phyloP scores from a whole-genome alignment of 2,888 invertebrate genomes.

The Polydesmus complanatus region DNA sequence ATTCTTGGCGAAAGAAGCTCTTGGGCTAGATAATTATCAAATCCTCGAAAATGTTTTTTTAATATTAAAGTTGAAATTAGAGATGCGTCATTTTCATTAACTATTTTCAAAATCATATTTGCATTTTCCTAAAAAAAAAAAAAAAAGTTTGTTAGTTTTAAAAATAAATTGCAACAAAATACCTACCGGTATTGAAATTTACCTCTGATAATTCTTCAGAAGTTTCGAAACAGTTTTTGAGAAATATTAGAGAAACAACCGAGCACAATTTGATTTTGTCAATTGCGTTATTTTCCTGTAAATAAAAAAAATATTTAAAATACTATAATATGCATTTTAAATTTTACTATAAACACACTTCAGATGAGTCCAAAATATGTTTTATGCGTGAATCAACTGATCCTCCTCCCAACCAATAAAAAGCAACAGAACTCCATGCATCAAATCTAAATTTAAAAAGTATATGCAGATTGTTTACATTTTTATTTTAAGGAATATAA shows the following conservation, averaged over 20 bases:
- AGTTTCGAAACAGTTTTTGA: background rate
- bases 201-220: constrained; percentile 7
- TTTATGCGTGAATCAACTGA: background rate
- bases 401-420: background rate
- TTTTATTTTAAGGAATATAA: no score
- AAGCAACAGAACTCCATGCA: background rate
- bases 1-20: background rate
- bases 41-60: background rate
- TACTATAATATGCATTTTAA: background rate
- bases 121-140: background rate
- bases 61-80: background rate
- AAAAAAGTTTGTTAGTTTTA: background rate
- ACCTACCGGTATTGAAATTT: no score
- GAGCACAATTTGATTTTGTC: background rate
- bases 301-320: background rate
- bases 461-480: no score
- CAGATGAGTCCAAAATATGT: background rate
- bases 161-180: no score
- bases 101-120: background rate
- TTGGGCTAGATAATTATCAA: background rate
- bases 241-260: constrained; percentile 5
- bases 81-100: background rate
- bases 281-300: background rate
- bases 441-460: constrained; percentile 1
- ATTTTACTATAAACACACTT: background rate